Conservation (phyloP, 2,113 vertebrate species). For the Pomatorhinus ruficollis region DNA sequence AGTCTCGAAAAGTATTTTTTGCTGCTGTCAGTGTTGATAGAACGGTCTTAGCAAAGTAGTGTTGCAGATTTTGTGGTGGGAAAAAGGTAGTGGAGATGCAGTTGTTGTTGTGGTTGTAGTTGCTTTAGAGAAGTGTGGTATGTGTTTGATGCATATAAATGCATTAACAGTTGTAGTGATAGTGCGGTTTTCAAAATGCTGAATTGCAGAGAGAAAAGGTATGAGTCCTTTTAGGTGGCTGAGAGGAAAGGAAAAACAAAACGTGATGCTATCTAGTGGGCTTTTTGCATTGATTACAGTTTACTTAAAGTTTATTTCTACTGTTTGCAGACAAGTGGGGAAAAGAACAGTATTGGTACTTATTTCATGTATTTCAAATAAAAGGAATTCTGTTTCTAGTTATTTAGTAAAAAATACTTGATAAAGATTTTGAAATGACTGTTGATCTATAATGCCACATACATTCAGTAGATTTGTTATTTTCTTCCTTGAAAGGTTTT, state of each 20-base stretch:
- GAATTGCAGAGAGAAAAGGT: neutral
- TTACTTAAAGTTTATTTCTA: neutral
- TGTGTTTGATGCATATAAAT: neutral
- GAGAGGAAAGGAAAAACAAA: neutral
- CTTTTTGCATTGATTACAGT: neutral
- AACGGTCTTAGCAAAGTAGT: neutral
- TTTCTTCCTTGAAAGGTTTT: neutral
- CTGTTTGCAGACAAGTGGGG: neutral
- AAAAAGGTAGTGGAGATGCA: neutral
- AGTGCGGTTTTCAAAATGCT: neutral
- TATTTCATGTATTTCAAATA: neutral
- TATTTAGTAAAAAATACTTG: neutral
- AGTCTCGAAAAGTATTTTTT: neutral
- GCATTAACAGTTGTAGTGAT: neutral
- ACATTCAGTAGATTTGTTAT: neutral
- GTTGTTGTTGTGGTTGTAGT: neutral
- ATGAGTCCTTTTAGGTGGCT: neutral
- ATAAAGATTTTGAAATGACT: neutral
- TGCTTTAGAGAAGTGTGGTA: neutral
- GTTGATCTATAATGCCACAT: neutral
- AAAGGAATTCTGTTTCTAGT: neutral
- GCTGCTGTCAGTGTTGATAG: neutral
- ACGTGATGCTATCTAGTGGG: neutral
- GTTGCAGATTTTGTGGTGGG: neutral
- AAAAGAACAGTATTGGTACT: neutral